phyloP scores from a whole-genome alignment of 2,113 vertebrate genomes.

The Rynchops niger region DNA sequence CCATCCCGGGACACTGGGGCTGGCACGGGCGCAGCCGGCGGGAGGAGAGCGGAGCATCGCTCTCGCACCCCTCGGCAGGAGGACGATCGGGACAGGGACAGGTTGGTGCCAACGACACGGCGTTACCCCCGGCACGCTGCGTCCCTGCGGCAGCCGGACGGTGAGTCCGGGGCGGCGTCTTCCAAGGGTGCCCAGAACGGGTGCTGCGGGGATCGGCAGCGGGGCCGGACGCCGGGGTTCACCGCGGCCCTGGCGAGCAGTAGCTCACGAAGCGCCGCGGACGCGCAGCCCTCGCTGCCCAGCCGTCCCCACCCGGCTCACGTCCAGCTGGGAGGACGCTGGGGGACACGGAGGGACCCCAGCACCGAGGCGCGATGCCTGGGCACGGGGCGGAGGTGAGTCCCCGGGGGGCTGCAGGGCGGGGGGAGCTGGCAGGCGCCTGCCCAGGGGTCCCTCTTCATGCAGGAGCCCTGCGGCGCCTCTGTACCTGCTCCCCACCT shows the following conservation, averaged over 20 bases:
- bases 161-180: not conserved
- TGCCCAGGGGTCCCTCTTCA: not conserved
- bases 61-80: not conserved
- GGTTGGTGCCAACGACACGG: accelerated
- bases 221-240: not conserved
- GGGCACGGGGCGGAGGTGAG: not conserved
- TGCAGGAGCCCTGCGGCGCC: not conserved
- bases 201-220: not conserved
- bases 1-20: not conserved
- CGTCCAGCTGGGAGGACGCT: not conserved
- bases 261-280: accelerated
- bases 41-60: not conserved
- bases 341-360: not conserved
- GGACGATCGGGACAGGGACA: not conserved
- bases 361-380: accelerated
- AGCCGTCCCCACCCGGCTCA: too few species aligned
- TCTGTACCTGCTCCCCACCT: not conserved
- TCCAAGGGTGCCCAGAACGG: accelerated
- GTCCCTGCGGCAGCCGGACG: not conserved
- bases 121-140: accelerated
- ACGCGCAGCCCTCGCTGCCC: not conserved
- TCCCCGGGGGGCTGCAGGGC: not conserved
- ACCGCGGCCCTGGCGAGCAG: not conserved
- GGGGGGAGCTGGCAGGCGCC: not conserved
- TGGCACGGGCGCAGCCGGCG: not conserved